These are phyloP conservation scores for Romanogobio albipinnatus DNA, from an alignment of 2,113 vertebrate genomes.

Conservation along the genomic window DNA sequence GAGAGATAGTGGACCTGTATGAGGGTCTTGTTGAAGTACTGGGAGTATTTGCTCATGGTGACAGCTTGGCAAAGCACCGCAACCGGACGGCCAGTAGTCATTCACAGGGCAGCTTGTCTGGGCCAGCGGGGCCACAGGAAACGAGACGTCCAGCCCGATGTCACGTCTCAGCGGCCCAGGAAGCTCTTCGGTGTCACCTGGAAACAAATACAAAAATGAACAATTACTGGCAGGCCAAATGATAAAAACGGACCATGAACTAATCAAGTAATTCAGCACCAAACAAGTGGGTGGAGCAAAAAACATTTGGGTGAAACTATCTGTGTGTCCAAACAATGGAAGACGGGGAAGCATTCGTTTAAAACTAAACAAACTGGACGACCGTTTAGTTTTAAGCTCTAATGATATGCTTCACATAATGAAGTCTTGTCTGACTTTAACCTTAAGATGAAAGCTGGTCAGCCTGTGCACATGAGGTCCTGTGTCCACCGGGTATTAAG, in stretches of 20 bases:
- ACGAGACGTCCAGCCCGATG: slow-evolving; percentile 63
- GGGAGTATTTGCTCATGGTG: slow-evolving; percentile 86
- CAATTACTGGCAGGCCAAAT: slow-evolving; percentile 43
- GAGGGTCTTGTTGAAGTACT: slow-evolving; percentile 83
- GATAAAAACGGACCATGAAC: slow-evolving; percentile 22
- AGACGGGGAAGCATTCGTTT: not conserved
- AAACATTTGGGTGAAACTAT: not conserved
- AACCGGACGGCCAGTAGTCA: slow-evolving; percentile 56
- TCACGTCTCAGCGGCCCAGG: slow-evolving; percentile 68
- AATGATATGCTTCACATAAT: not conserved
- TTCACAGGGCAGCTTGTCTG: slow-evolving; percentile 66
- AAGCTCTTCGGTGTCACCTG: slow-evolving; percentile 73
- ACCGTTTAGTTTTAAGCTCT: not conserved
- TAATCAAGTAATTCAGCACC: not conserved
- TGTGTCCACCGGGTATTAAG: not conserved
- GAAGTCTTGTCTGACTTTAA: no score
- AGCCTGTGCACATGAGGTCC: not conserved
- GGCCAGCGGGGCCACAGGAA: slow-evolving; percentile 30
- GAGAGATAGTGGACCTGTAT: slow-evolving; percentile 83
- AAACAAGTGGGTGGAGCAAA: not conserved
- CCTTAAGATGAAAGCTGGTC: not conserved
- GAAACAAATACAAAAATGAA: slow-evolving; percentile 54
- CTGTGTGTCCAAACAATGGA: not conserved
- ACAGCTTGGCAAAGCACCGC: slow-evolving; percentile 62
- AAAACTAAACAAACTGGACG: no score